Conservation (phyloP, 2,113 vertebrate genomes). For the Dascyllus trimaculatus region DNA sequence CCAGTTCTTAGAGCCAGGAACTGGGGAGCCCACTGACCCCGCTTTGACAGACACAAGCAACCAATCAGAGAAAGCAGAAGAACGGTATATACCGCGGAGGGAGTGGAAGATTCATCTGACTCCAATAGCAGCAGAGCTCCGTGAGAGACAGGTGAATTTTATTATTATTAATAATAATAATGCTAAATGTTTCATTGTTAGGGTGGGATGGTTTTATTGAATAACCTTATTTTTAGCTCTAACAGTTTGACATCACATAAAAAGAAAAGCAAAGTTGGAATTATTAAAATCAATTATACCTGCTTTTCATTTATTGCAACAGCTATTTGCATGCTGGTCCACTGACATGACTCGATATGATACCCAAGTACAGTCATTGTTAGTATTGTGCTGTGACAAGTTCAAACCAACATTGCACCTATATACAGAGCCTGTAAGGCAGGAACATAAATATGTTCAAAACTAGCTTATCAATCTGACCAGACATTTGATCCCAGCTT, state of each 20-base stretch:
- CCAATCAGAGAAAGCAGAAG: constrained; percentile 83
- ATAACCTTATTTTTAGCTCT: neutral
- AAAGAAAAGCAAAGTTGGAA: neutral
- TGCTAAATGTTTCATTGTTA: neutral
- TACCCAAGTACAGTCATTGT: neutral
- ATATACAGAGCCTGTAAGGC: too few relatives aligned
- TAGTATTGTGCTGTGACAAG: neutral
- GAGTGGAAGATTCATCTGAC: constrained; percentile 92
- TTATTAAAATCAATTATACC: neutral
- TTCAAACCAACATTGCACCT: neutral
- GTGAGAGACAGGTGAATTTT: constrained; percentile 76
- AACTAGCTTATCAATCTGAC: too few relatives aligned
- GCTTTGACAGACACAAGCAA: constrained; percentile 73
- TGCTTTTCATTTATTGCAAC: neutral
- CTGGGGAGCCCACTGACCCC: constrained; percentile 84
- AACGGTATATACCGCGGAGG: constrained; percentile 90
- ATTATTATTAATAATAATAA: neutral
- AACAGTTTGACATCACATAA: neutral
- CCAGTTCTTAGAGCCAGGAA: constrained; percentile 85
- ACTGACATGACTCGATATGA: neutral
- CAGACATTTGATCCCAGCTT: too few relatives aligned
- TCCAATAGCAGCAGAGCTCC: constrained; percentile 83
- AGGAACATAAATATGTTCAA: too few relatives aligned
- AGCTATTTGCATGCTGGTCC: neutral
- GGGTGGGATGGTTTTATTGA: neutral